Conservation (phyloP, 1,140 invertebrate genomes). For the Stegodyphus mimosarum region DNA sequence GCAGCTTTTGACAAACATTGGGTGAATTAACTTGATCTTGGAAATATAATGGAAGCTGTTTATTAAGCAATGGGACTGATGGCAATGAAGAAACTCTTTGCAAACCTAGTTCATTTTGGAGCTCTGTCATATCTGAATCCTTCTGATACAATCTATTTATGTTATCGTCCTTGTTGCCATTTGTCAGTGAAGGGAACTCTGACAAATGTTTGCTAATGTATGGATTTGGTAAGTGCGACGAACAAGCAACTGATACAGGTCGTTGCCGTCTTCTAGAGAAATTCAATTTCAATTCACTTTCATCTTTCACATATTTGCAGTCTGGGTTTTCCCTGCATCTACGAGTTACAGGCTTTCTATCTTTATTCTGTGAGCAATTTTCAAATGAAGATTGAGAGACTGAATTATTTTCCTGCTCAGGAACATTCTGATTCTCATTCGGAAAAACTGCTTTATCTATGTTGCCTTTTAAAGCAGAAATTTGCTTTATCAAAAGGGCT, state of each 20-base stretch:
- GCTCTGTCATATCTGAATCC: background rate
- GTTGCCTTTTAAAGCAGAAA: too few relatives aligned
- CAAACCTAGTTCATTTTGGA: background rate
- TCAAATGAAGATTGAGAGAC: too few relatives aligned
- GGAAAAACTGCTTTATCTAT: too few relatives aligned
- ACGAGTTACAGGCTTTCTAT: background rate
- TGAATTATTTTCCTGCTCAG: too few relatives aligned
- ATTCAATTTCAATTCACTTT: constrained; percentile 53
- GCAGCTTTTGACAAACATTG: background rate
- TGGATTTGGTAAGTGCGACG: constrained; percentile 12
- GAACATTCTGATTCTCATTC: too few relatives aligned
- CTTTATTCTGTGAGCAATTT: background rate
- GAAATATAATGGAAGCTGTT: constrained; percentile 5
- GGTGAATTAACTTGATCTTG: background rate
- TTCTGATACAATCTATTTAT: background rate
- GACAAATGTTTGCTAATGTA: background rate
- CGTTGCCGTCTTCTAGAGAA: constrained; percentile 41
- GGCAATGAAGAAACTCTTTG: background rate
- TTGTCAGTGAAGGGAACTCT: background rate
- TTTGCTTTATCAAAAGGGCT: too few relatives aligned
- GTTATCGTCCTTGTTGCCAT: background rate
- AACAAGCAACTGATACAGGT: constrained; percentile 5
- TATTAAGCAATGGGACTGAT: background rate
- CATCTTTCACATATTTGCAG: constrained; percentile 56
- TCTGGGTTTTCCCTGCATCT: constrained; percentile 21